Conservation (phyloP, 2,888 invertebrate genomes). For the Leucoma salicis region DNA sequence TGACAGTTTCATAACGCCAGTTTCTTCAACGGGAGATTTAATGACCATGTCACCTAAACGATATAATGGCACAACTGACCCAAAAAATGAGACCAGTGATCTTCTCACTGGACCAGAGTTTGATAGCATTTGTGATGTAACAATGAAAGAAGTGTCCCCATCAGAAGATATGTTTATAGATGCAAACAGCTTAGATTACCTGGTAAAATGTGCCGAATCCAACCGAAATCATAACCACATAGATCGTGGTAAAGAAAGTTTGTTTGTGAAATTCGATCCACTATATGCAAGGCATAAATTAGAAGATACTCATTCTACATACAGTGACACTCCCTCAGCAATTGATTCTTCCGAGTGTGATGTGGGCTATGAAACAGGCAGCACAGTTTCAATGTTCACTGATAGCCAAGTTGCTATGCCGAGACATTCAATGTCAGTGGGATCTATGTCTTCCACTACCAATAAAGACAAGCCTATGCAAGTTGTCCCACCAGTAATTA, state of each 20-base stretch:
- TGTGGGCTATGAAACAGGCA: conserved; percentile 72
- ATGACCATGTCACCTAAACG: conserved; percentile 65
- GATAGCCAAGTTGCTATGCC: conserved; percentile 49
- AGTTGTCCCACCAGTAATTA: conserved; percentile 68
- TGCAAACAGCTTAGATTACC: conserved; percentile 80
- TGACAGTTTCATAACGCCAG: conserved; percentile 61
- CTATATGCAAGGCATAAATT: conserved; percentile 60
- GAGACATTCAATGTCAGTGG: conserved; percentile 55
- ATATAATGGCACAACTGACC: conserved; percentile 23
- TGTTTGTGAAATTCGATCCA: conserved; percentile 86
- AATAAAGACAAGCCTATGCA: conserved; percentile 68
- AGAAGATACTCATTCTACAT: conserved; percentile 34
- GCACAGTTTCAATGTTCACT: conserved; percentile 55
- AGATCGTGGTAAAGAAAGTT: conserved; percentile 82
- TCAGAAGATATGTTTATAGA: conserved; percentile 77
- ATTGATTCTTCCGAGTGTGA: conserved; percentile 58
- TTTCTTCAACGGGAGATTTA: conserved; percentile 64
- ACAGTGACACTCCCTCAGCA: conserved; percentile 36
- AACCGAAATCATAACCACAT: conserved; percentile 53
- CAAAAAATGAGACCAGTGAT: conserved; percentile 52
- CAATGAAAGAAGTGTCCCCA: conserved; percentile 63
- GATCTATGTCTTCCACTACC: conserved; percentile 40
- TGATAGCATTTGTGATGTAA: conserved; percentile 69
- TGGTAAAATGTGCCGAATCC: conserved; percentile 72
- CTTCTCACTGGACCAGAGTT: conserved; percentile 65